Evolutionary conservation across 2,797 vertebrate genomes (phyloP), one percentile per base, ranked within the genome.

Genomic region (Mus minutoides): DNA sequence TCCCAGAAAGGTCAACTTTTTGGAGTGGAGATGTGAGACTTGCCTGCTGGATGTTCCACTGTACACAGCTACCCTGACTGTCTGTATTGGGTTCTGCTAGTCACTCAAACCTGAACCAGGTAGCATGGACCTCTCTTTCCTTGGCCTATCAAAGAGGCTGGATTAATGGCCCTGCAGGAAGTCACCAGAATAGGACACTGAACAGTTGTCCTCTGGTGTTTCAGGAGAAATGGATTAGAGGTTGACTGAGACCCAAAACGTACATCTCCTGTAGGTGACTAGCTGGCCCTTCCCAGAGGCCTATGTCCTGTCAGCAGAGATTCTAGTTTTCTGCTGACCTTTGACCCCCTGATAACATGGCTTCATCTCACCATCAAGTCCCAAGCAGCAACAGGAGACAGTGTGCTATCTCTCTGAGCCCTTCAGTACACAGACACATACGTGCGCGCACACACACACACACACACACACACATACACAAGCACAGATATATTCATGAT

Each of bases 271-370:
- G 11, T 26, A 43, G 34, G 17, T 60, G 69, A 26, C 90, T 17
- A 80, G 29, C 22, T 3, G 56, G n/a, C 19, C 29, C 31, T 73
- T 40, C 26, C 58, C 22, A 14, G 7, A 34, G 83, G 49, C 69
- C n/a, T 10, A 0, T 0, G 11, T 14, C 31, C 29, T 67, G 24
- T 0, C 1, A 14, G 76, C 43, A 56, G 40, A 40, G 2, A 3
- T 26, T 16, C 54, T 21, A 34, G 78, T 16, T 37, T 49, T 19
- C 58, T 31, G 54, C 88, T 62, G 10, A 29, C 58, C 10, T 11
- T 8, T 69, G 37, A 54, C 52, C 0, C 52, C 0, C 10, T 9
- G 0, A 43, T 54, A 8, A 49, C 85, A 56, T 12, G 7, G n/a
- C 29, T 84, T 3, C 40, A 3, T 31, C 1, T 21, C 14, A 26